Evolutionary conservation across 2,797 vertebrate species (phyloP).

Genomic region (Sebastes kiyomatsui): DNA sequence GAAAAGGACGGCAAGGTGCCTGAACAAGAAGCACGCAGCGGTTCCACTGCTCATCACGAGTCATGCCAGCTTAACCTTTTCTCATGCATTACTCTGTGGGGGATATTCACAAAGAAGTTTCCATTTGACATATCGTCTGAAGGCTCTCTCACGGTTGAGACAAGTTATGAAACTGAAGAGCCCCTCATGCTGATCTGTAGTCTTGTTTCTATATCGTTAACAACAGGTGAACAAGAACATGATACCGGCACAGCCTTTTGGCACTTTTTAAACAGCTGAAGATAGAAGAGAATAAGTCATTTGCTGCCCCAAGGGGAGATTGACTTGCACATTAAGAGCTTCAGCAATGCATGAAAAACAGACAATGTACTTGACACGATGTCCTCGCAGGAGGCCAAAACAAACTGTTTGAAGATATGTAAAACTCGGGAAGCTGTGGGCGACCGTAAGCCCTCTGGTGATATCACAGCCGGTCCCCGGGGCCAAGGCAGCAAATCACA

Average conservation of each 20-base stretch:
- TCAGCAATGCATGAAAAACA: conserved; percentile 13
- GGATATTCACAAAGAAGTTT: conserved; percentile 8
- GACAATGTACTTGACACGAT: conserved; percentile 5
- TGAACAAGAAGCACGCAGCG: neutral
- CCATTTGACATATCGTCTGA: neutral
- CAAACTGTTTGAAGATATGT: conserved; percentile 51
- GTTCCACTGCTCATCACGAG: neutral
- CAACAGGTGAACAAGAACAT: conserved; percentile 21
- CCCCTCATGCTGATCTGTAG: neutral
- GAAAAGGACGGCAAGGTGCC: neutral
- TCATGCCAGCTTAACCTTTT: neutral
- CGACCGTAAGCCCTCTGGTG: conserved; percentile 54
- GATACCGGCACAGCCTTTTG: neutral
- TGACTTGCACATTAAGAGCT: conserved; percentile 20
- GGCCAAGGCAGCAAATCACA: conserved; percentile 74
- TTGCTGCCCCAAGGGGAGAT: neutral
- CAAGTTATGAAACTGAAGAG: neutral
- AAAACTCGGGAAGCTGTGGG: conserved; percentile 34
- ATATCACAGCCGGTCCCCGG: conserved; percentile 48
- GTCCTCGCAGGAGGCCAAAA: conserved; percentile 30
- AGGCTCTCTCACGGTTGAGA: neutral
- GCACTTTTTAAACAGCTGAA: conserved; percentile 10
- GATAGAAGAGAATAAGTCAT: conserved; percentile 32
- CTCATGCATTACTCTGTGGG: neutral
- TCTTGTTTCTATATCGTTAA: neutral